These are phyloP conservation scores for Neopipo cinnamomea DNA, from an alignment of 2,113 vertebrate species.

Conservation along the genomic window DNA sequence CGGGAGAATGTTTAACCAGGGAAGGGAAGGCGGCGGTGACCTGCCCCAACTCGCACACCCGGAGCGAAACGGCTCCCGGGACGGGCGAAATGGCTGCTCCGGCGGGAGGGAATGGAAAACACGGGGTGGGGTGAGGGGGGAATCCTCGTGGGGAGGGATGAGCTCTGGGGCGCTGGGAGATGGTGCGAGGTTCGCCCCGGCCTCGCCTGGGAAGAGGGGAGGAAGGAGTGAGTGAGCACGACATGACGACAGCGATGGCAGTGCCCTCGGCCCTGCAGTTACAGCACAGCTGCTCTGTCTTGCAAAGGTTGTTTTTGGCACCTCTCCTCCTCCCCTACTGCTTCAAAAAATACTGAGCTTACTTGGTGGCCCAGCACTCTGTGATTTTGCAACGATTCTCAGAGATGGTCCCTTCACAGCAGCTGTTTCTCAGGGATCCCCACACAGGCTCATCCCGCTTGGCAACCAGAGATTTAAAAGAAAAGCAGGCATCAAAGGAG, in stretches of 20 bases:
- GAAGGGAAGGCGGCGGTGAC: neutral
- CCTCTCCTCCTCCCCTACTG: slow-evolving; percentile 25
- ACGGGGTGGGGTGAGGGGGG: too few species aligned
- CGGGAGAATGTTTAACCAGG: slow-evolving; percentile 10
- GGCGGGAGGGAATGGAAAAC: neutral
- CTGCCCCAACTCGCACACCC: neutral
- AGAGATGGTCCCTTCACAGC: neutral
- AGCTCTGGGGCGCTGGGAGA: neutral
- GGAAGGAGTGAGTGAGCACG: neutral
- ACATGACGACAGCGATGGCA: neutral
- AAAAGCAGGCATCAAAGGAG: neutral
- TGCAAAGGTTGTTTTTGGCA: slow-evolving; percentile 49
- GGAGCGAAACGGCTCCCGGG: neutral
- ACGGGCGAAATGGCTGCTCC: neutral
- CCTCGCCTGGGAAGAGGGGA: neutral
- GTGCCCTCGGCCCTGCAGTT: neutral
- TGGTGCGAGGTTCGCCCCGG: neutral
- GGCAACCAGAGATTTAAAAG: neutral
- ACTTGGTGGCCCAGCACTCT: slow-evolving; percentile 18
- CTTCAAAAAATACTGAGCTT: neutral
- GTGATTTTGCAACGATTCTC: neutral
- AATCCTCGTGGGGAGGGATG: neutral
- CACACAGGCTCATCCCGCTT: neutral
- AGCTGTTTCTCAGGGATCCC: neutral
- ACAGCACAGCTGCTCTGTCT: neutral